Percentiles rank a stretch among this genome's conserved stretches.
These are phyloP conservation scores for Drosophila navojoa DNA, from an alignment of 1,140 invertebrate genomes.

Conservation along the genomic window DNA sequence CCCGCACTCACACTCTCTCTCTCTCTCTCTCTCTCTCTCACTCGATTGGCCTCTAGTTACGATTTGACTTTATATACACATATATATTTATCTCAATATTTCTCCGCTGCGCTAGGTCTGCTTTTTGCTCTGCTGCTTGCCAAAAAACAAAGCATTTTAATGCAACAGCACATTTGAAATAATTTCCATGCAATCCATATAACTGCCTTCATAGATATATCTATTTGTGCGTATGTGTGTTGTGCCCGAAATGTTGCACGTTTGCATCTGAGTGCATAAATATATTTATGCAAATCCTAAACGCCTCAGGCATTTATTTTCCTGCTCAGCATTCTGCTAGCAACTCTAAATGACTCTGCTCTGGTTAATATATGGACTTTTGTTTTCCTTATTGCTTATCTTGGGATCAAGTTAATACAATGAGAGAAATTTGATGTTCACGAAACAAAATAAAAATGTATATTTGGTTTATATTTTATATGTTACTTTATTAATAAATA, in stretches of 20 bases:
- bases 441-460: not conserved
- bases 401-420: no score
- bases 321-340: constrained; percentile 46
- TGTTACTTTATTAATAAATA: no score
- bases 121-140: not conserved
- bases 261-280: constrained; percentile 26
- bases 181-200: constrained; percentile 41
- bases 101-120: not conserved
- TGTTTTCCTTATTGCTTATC: constrained; percentile 40
- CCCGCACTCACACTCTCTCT: no score
- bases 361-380: constrained; percentile 69
- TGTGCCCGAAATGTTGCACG: constrained; percentile 1
- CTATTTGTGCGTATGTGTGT: not conserved
- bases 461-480: no score
- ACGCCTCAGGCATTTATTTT: constrained; percentile 35
- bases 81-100: constrained; percentile 46
- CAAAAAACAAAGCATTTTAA: constrained; percentile 55
- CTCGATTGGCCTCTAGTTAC: constrained; percentile 5
- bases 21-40: not conserved
- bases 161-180: constrained; percentile 58
- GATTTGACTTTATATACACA: constrained; percentile 22
- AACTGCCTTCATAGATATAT: not conserved
- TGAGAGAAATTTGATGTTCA: not conserved
- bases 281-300: constrained; percentile 44
- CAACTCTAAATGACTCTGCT: constrained; percentile 52